A percentile compares a stretch with the other conserved stretches of the same genome.
Evolutionary conservation across 2,888 invertebrate genomes (phyloP).

Genomic region (Cremastinae sp.): DNA sequence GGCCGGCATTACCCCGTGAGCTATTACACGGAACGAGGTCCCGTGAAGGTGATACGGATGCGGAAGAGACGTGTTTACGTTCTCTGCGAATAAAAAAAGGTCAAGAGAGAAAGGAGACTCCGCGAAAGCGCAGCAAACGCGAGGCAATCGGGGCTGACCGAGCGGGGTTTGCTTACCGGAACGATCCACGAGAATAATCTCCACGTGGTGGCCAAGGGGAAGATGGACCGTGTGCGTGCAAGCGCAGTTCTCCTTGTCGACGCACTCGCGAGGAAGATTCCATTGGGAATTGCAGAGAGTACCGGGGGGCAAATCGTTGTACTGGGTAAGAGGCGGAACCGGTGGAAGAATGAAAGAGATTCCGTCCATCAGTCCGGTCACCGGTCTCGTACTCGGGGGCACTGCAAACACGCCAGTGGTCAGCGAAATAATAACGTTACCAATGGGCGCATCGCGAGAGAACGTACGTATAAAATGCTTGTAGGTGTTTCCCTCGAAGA

Average conservation of each 20-base stretch:
- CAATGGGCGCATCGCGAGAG: not conserved
- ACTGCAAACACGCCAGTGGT: slow-evolving; percentile 6
- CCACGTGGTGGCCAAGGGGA: slow-evolving; percentile 20
- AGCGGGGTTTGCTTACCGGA: slow-evolving; percentile 28
- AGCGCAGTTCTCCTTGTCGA: slow-evolving; percentile 3
- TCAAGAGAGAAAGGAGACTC: no score
- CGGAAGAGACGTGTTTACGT: slow-evolving; percentile 14
- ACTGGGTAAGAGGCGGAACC: slow-evolving; percentile 31
- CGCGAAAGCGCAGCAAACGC: no score
- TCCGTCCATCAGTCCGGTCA: slow-evolving; percentile 10
- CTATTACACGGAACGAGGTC: slow-evolving; percentile 26
- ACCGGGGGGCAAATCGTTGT: slow-evolving; percentile 5
- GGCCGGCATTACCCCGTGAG: not conserved
- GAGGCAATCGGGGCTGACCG: no score
- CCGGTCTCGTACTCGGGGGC: not conserved
- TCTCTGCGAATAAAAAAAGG: slow-evolving; percentile 3
- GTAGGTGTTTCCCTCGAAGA: slow-evolving; percentile 17
- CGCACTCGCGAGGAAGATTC: slow-evolving; percentile 3
- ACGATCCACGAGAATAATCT: slow-evolving; percentile 31
- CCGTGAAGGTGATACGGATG: slow-evolving; percentile 47
- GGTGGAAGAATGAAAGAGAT: slow-evolving; percentile 44
- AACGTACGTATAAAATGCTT: slow-evolving; percentile 31
- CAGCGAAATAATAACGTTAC: not conserved
- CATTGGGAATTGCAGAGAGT: slow-evolving; percentile 28
- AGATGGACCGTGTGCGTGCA: slow-evolving; percentile 24